Percentiles rank a stretch among this genome's conserved stretches.
phyloP scores from a whole-genome alignment of 2,113 vertebrate genomes.

The Ciconia stormi region DNA sequence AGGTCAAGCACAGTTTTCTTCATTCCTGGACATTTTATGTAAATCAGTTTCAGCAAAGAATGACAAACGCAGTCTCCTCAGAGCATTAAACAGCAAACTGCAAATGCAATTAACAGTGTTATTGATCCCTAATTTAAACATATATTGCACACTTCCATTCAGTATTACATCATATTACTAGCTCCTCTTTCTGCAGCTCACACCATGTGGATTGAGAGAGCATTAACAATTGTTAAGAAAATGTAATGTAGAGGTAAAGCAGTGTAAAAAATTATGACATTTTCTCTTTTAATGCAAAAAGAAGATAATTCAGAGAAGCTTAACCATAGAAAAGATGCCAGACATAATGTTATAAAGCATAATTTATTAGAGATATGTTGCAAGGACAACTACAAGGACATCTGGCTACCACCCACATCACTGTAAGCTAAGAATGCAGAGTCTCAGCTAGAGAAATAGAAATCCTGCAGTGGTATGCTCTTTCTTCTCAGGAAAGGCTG shows the following conservation, averaged over 20 bases:
- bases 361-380: not conserved
- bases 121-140: not conserved
- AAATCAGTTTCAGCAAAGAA: not conserved
- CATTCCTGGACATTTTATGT: not conserved
- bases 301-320: not conserved
- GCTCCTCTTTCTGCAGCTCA: not conserved
- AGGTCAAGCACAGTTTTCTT: not conserved
- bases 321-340: not conserved
- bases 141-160: not conserved
- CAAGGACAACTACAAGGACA: conserved; percentile 17
- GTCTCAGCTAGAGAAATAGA: not conserved
- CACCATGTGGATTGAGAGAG: not conserved
- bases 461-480: not conserved
- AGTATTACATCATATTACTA: not conserved
- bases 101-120: not conserved
- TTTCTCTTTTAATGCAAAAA: not conserved
- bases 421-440: not conserved
- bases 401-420: not conserved
- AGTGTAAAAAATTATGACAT: not conserved
- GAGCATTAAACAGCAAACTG: not conserved
- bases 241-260: not conserved
- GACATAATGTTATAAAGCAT: not conserved
- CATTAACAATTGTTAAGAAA: not conserved
- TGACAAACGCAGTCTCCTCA: not conserved
- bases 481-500: not conserved